Base-by-base conservation (phyloP, 2,797 vertebrate genomes). In the Pseudomugil tenellus region DNA sequence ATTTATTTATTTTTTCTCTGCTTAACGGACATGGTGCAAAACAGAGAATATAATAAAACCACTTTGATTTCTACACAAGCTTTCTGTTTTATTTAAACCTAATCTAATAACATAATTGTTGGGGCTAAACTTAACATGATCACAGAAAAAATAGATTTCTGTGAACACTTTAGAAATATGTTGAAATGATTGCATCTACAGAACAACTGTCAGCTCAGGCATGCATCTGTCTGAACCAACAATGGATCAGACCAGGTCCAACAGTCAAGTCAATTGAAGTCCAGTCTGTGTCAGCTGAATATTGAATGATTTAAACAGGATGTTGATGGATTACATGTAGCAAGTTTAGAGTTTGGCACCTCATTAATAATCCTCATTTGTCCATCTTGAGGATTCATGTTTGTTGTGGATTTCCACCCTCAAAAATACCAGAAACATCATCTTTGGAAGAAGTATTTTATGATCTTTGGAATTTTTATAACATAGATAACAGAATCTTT, bases 1-100 rank as follows among this genome's bases (percentile, higher is more conserved):
- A 58, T 70, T 63, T 63, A 54, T 70, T 59, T 61, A n/a, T 67
- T 57, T 21, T 49, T 52, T 25, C 46, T n/a, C 43, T 21, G 10
- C n/a, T 10, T 51, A 31, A 55, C 35, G 63, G 49, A 25, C 19
- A 48, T 13, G 12, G 14, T 35, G 26, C 13, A 23, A 43, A 4
- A 5, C 2, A 62, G 9, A 35, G 14, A 46, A 21, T 11, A 12
- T 12, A 21, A 25, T 23, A 3, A 23, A 49, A 10, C 12, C 21
- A 8, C 3, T 4, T 1, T 13, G 11, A 13, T 49, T 49, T 49
- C 23, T 8, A 48, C 25, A 21, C 23, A 7, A 23, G 5, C 41
- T 19, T 43, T 43, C 19, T 43, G 19, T n/a, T 8, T 46, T 2
- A 21, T 7, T 21, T 21, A 49, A 49, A 49, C 21, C 46, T 35